A percentile compares a stretch with the other conserved stretches of the same genome.
Evolutionary conservation across 2,888 invertebrate species (phyloP).

Genomic region (Laothoe populi): DNA sequence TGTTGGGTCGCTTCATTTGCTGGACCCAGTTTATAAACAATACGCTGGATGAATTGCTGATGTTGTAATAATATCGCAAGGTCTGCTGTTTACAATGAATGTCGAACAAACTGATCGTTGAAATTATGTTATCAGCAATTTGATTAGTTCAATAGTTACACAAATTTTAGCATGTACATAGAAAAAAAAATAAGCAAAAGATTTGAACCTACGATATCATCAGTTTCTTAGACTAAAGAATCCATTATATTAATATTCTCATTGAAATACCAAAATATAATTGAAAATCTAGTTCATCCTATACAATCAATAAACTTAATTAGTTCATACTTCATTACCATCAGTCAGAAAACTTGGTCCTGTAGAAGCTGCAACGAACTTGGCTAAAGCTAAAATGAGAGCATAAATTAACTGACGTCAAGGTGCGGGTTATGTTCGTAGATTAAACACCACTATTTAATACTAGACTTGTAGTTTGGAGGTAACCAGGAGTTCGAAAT

Average conservation of each 20-base stretch:
- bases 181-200: too few relatives aligned
- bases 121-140: neutral
- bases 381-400: slow-evolving; percentile 48
- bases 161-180: too few relatives aligned
- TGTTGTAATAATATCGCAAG: neutral
- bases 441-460: slow-evolving; percentile 30
- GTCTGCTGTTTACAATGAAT: neutral
- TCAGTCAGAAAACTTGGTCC: neutral
- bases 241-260: too few relatives aligned
- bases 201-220: too few relatives aligned
- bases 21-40: slow-evolving; percentile 8
- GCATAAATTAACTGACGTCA: slow-evolving; percentile 50
- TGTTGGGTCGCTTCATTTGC: slow-evolving; percentile 1
- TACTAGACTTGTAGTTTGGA: slow-evolving; percentile 27
- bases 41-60: slow-evolving; percentile 9
- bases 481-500: neutral
- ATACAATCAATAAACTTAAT: neutral
- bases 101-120: neutral
- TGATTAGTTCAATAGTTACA: too few relatives aligned
- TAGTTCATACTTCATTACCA: slow-evolving; percentile 12
- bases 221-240: too few relatives aligned
- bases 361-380: slow-evolving; percentile 37
- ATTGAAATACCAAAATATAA: too few relatives aligned
- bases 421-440: slow-evolving; percentile 33
- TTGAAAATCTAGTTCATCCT: too few relatives aligned